A percentile compares a stretch with the other conserved stretches of the same genome.
Evolutionary conservation across 2,797 vertebrate species (phyloP).

Genomic region (Pristis pectinata): DNA sequence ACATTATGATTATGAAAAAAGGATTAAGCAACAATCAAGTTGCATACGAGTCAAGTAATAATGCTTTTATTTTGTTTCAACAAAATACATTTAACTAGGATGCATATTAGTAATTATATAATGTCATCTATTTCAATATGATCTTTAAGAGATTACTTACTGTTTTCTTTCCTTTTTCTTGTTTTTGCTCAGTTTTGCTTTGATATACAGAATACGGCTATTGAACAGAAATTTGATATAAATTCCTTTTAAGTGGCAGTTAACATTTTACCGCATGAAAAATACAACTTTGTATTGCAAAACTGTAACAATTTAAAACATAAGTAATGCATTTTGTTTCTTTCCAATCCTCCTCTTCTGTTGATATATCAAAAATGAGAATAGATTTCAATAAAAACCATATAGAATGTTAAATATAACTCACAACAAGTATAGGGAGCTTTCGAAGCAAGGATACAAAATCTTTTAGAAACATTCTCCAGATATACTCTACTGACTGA

Average conservation of each 20-base stretch:
- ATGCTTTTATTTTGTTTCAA: neutral
- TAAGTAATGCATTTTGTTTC: neutral
- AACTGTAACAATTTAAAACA: neutral
- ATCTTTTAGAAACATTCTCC: neutral
- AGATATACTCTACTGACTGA: neutral
- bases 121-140: neutral
- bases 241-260: neutral
- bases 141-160: constrained; percentile 15
- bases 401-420: neutral
- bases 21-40: neutral
- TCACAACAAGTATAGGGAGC: too few relatives aligned
- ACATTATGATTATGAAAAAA: neutral
- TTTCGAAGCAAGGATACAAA: neutral
- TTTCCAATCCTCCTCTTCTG: neutral
- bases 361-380: neutral
- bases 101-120: neutral
- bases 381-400: neutral
- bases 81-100: neutral
- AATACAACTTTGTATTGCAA: neutral
- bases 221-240: neutral
- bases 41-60: neutral
- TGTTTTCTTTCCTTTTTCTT: constrained; percentile 4
- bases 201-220: constrained; percentile 24
- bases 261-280: constrained; percentile 14
- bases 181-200: neutral